Percentiles rank a stretch among this genome's conserved stretches.
Evolutionary conservation across 2,797 vertebrate genomes (phyloP).

Genomic region (Gila robusta): DNA sequence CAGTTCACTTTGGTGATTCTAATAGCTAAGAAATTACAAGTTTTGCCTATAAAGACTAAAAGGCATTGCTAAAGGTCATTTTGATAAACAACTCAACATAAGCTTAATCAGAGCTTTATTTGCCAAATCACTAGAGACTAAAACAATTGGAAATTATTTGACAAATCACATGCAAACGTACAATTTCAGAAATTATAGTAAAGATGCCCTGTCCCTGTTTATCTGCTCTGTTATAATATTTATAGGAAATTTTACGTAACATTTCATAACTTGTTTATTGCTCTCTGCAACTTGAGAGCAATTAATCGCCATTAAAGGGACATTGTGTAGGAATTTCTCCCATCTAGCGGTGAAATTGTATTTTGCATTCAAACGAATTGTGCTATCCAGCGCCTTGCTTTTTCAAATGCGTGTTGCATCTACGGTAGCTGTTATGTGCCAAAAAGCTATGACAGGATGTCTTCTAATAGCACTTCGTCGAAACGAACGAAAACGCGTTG

Average conservation of each 20-base stretch:
- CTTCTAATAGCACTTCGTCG: too few relatives aligned
- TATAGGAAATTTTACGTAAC: not conserved
- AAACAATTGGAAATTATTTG: conserved; percentile 4
- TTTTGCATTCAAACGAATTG: too few relatives aligned
- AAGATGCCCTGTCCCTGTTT: not conserved
- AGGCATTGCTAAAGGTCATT: not conserved
- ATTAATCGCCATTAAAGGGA: conserved; percentile 78
- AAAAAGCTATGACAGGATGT: too few relatives aligned
- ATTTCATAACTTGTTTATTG: conserved; percentile 3
- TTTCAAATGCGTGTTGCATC: too few relatives aligned
- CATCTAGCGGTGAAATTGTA: too few relatives aligned
- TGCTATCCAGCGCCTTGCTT: too few relatives aligned
- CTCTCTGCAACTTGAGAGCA: conserved; percentile 52
- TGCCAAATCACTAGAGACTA: not conserved
- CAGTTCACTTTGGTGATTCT: not conserved
- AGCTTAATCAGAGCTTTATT: not conserved
- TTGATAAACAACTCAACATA: not conserved
- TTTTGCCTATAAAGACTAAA: not conserved
- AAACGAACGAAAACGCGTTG: too few relatives aligned
- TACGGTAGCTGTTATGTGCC: too few relatives aligned
- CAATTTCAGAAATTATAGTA: not conserved
- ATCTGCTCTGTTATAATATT: not conserved
- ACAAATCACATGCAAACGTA: not conserved
- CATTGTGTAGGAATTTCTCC: too few relatives aligned
- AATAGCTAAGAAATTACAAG: not conserved